Percentiles rank a stretch among this genome's conserved stretches.
Conservation (phyloP, 2,888 invertebrate genomes). For the Bugula neritina region DNA sequence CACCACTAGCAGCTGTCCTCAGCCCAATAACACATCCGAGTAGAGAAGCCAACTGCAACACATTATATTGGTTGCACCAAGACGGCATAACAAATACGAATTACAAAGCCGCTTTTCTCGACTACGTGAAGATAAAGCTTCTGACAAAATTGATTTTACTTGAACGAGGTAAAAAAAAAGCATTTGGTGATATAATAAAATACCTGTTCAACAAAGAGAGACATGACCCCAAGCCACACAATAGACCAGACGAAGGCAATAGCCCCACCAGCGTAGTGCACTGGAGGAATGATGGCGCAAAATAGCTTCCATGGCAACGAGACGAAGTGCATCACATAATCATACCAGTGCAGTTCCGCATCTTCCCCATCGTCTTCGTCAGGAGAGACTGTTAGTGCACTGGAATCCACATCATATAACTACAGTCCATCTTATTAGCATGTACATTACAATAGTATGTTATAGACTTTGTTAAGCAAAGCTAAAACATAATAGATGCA, state of each 20-base stretch:
- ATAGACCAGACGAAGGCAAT: constrained; percentile 44
- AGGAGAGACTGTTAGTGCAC: constrained; percentile 42
- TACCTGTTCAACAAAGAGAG: constrained; percentile 45
- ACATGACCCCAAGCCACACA: constrained; percentile 39
- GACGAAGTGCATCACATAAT: constrained; percentile 46
- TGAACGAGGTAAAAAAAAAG: too few species aligned
- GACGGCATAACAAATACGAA: too few species aligned
- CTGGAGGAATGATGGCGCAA: constrained; percentile 46
- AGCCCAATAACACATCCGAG: constrained; percentile 48
- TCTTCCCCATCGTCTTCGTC: constrained; percentile 41
- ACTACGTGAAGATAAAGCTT: too few species aligned
- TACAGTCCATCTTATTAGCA: too few species aligned
- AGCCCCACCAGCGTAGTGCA: constrained; percentile 39
- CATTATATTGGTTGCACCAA: too few species aligned
- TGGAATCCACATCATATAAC: too few species aligned
- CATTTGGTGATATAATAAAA: too few species aligned
- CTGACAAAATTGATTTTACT: too few species aligned
- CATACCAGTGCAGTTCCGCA: constrained; percentile 39
- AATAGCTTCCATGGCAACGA: constrained; percentile 49
- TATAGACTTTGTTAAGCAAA: too few species aligned
- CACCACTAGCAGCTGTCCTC: constrained; percentile 45
- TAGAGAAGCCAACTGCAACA: constrained; percentile 41
- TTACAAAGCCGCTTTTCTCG: too few species aligned
- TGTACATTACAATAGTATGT: too few species aligned
- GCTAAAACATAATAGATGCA: too few species aligned